A percentile compares a stretch with the other conserved stretches of the same genome.
phyloP scores from a whole-genome alignment of 2,888 invertebrate species.

The Cheilosia impressa region DNA sequence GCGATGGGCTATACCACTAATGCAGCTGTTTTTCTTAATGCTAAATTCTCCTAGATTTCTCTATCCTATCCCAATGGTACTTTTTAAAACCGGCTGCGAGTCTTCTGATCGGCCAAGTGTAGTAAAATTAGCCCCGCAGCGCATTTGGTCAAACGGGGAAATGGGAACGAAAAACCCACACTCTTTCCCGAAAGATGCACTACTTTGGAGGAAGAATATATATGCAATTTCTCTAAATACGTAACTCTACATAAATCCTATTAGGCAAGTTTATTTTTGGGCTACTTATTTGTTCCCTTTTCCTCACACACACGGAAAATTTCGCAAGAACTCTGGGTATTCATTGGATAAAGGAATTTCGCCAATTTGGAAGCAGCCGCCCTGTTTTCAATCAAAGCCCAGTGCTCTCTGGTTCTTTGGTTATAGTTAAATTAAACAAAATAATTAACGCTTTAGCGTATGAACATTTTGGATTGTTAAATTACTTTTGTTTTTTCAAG shows the following conservation, averaged over 20 bases:
- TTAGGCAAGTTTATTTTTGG: slow-evolving; percentile 61
- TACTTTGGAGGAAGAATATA: slow-evolving; percentile 36
- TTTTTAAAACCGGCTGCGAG: slow-evolving; percentile 45
- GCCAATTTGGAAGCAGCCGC: slow-evolving; percentile 46
- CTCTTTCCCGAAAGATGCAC: slow-evolving; percentile 15
- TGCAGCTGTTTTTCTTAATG: slow-evolving; percentile 56
- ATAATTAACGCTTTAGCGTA: slow-evolving; percentile 45
- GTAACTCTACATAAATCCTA: slow-evolving; percentile 25
- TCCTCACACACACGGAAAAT: slow-evolving; percentile 34
- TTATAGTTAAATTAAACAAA: neutral
- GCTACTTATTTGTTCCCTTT: slow-evolving; percentile 52
- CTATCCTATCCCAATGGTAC: neutral
- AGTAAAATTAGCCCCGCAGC: slow-evolving; percentile 41
- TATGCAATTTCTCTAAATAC: slow-evolving; percentile 44
- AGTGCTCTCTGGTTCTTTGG: neutral
- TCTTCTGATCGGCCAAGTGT: slow-evolving; percentile 27
- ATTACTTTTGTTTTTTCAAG: slow-evolving; percentile 25
- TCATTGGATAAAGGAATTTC: slow-evolving; percentile 38
- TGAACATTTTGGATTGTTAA: slow-evolving; percentile 14
- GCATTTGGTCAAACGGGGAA: slow-evolving; percentile 22
- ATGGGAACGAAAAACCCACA: slow-evolving; percentile 12
- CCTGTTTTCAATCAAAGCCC: slow-evolving; percentile 51
- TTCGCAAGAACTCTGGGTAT: slow-evolving; percentile 39
- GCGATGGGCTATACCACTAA: neutral
- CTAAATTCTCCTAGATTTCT: slow-evolving; percentile 6